Evolutionary conservation across 2,888 invertebrate genomes (phyloP).

Genomic region (Ennomos quercinarius): DNA sequence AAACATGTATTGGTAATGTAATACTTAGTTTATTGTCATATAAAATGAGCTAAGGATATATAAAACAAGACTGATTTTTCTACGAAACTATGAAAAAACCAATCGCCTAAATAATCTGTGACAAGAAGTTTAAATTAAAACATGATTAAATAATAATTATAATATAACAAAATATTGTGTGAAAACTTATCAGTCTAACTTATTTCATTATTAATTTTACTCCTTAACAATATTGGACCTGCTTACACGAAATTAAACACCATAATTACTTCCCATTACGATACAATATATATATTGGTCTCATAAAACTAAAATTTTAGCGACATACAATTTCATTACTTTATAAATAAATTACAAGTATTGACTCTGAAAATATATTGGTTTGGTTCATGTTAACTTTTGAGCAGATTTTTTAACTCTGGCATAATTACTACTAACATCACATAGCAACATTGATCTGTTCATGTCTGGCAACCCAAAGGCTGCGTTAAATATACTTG

Average conservation of each 20-base stretch:
- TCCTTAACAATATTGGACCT: constrained; percentile 73
- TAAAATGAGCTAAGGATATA: too few relatives aligned
- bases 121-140: constrained; percentile 34
- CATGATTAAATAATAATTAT: constrained; percentile 33
- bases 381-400: constrained; percentile 15
- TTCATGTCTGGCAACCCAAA: constrained; percentile 4
- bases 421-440: not conserved
- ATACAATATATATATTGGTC: constrained; percentile 43
- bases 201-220: constrained; percentile 53
- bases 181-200: constrained; percentile 58
- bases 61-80: too few relatives aligned
- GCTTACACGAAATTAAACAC: constrained; percentile 45
- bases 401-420: constrained; percentile 19
- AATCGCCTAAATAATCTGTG: constrained; percentile 8
- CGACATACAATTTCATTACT: constrained; percentile 23
- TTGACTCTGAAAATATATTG: constrained; percentile 1
- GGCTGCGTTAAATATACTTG: constrained; percentile 6
- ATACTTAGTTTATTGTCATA: too few relatives aligned
- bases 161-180: constrained; percentile 11
- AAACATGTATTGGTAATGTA: not conserved
- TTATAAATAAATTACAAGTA: too few relatives aligned
- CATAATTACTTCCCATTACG: constrained; percentile 42
- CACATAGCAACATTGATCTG: constrained; percentile 6
- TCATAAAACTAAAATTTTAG: constrained; percentile 36
- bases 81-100: too few relatives aligned